Evolutionary conservation across 2,797 vertebrate species (phyloP), one percentile per base, ranked within the genome.

Genomic region (Leuciscus waleckii): DNA sequence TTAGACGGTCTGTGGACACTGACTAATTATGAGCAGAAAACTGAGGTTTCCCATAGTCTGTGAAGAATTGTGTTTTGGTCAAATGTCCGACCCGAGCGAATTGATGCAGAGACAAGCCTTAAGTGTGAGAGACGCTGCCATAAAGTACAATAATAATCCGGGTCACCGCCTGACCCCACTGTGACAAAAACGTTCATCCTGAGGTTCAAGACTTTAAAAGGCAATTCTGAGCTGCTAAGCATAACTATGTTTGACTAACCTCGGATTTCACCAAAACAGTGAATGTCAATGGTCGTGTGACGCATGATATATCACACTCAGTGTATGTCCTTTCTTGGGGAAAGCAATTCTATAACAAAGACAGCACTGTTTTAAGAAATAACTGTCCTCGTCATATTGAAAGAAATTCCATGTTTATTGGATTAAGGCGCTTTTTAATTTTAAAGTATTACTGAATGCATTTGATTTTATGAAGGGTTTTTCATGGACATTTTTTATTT

Each of bases 181-280:
- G 46, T 67, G 71, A 46, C 73, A 85, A 71, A 70, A 10, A 37
- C 75, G 35, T 29, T 86, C 91, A 92, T 94, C 88, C 86, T 86
- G 13, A 86, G 79, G 81, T 91, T 77, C 87, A 90, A 92, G 92
- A 90, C 94, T 95, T 94, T 93, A 94, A 95, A 95, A 95, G 95
- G 94, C 92, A 90, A 89, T 90, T 82, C 35, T 87, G 90, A 84
- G 87, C 84, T 51, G 89, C 94, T 94, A 94, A 95, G 89, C 94
- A 94, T 95, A 95, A 89, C 92, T 83, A 81, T 41, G 14, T 84
- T 74, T 83, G 90, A 90, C 90, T 92, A 90, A 91, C 92, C 87
- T 85, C 91, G 91, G 93, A 87, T 92, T 91, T 84, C 49, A 41
- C 58, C 82, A 75, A 74, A 54, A 70, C 76, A 73, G 81, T 73